Evolutionary conservation across 2,888 invertebrate genomes (phyloP).

Genomic region (Tortricodes alternella): DNA sequence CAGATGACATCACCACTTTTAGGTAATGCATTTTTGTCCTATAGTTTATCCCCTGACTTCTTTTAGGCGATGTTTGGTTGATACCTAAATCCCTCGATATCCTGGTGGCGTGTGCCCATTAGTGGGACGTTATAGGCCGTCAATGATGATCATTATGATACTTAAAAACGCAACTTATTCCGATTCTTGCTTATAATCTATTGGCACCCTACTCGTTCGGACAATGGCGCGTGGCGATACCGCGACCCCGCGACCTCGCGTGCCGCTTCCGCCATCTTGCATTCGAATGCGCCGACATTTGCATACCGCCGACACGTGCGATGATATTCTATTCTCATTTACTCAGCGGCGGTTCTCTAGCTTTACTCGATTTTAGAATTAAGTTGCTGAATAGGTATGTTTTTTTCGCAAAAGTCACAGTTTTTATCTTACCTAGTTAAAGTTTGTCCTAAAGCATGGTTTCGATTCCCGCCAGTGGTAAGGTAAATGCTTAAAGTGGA

Average conservation of each 20-base stretch:
- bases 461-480: too few species aligned
- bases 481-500: too few species aligned
- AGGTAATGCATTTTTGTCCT: too few species aligned
- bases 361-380: neutral
- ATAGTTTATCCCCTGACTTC: too few species aligned
- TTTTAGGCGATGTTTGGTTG: too few species aligned
- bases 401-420: neutral
- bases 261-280: constrained; percentile 81
- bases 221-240: constrained; percentile 79
- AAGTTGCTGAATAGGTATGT: neutral
- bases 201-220: constrained; percentile 53
- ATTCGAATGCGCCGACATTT: constrained; percentile 76
- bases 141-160: too few species aligned
- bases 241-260: constrained; percentile 79
- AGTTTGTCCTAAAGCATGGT: too few species aligned
- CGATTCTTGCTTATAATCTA: neutral
- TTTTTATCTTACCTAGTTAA: too few species aligned
- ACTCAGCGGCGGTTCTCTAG: constrained; percentile 38
- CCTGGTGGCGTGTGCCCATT: too few species aligned
- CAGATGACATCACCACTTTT: too few species aligned
- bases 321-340: constrained; percentile 75
- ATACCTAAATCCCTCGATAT: too few species aligned
- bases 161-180: too few species aligned
- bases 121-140: neutral
- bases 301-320: constrained; percentile 72